These are phyloP conservation scores for Agrochola lychnidis DNA, from an alignment of 2,888 invertebrate species.

Conservation along the genomic window DNA sequence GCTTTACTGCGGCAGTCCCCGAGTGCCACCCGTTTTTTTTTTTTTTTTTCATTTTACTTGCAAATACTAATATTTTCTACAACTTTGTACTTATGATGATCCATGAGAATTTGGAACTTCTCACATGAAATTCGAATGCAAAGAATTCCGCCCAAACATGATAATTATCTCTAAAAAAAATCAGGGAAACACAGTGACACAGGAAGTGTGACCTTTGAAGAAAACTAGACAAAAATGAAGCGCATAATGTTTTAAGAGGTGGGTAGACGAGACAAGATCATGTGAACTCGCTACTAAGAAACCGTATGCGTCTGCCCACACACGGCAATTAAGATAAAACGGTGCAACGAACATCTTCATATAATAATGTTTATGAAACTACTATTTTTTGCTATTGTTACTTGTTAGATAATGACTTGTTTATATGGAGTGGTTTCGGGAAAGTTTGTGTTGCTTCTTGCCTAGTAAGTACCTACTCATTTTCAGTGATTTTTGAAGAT, in stretches of 20 bases:
- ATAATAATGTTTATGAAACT: constrained; percentile 57
- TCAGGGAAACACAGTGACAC: constrained; percentile 45
- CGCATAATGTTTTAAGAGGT: constrained; percentile 47
- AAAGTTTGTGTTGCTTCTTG: constrained; percentile 6
- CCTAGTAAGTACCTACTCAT: neutral
- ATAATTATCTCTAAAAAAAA: constrained; percentile 32
- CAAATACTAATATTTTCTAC: no score
- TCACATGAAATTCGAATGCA: neutral
- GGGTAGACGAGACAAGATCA: constrained; percentile 73
- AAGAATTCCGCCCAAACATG: neutral
- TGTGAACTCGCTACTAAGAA: constrained; percentile 77
- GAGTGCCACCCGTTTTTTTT: no score
- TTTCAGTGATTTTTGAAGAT: neutral
- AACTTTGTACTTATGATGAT: no score
- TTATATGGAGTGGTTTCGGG: constrained; percentile 14
- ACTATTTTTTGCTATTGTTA: constrained; percentile 52
- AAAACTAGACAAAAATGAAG: constrained; percentile 60
- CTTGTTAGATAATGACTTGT: constrained; percentile 46
- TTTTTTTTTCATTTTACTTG: no score
- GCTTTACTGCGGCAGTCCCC: no score
- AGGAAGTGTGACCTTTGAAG: constrained; percentile 62
- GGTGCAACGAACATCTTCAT: constrained; percentile 67
- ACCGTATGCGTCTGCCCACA: constrained; percentile 69
- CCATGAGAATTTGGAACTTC: neutral
- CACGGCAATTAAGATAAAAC: constrained; percentile 75